Percentiles rank a stretch among this genome's conserved stretches.
Evolutionary conservation across 1,140 invertebrate genomes (phyloP).

Genomic region (Solenopsis fugax): DNA sequence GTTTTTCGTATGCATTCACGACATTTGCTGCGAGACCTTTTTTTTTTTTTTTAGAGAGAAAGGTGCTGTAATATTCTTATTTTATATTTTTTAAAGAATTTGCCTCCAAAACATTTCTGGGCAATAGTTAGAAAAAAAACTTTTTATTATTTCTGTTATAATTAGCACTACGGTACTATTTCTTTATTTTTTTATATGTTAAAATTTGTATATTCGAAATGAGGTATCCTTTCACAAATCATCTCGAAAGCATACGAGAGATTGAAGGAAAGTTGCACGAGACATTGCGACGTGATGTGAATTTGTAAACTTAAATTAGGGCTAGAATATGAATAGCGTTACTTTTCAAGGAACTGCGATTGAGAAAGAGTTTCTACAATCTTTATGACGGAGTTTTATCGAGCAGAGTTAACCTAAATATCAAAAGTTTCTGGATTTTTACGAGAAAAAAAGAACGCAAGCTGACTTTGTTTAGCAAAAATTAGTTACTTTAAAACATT

Average conservation of each 20-base stretch:
- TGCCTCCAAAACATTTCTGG: neutral
- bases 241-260: neutral
- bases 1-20: neutral
- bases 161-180: neutral
- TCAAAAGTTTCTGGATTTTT: slow-evolving; percentile 22
- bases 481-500: neutral
- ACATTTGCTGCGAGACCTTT: neutral
- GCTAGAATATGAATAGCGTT: slow-evolving; percentile 65
- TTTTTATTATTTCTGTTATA: slow-evolving; percentile 49
- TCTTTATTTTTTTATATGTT: neutral
- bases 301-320: slow-evolving; percentile 58
- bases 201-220: neutral
- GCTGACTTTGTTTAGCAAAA: neutral
- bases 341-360: neutral
- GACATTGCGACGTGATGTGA: neutral
- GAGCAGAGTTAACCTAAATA: slow-evolving; percentile 19
- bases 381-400: neutral
- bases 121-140: slow-evolving; percentile 27
- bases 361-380: neutral
- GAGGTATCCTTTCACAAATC: neutral
- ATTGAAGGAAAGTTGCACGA: neutral
- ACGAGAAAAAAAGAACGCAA: neutral
- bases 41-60: neutral
- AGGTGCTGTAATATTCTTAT: slow-evolving; percentile 5
- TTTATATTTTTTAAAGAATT: slow-evolving; percentile 25